A percentile compares a stretch with the other conserved stretches of the same genome.
Evolutionary conservation across 2,888 invertebrate genomes (phyloP).

Genomic region (Colletes collaris): DNA sequence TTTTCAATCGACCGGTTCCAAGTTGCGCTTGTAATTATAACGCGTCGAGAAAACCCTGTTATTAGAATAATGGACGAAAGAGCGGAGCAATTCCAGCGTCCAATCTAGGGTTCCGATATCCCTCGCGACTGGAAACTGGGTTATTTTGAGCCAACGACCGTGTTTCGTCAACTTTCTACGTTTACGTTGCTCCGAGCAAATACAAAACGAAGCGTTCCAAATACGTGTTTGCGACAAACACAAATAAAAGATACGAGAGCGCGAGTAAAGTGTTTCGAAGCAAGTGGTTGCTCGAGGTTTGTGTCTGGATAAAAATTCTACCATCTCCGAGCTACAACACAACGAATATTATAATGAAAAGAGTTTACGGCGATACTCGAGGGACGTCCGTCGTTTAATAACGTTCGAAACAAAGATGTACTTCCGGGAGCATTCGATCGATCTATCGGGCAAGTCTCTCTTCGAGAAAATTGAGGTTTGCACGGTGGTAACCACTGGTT

Average conservation of each 20-base stretch:
- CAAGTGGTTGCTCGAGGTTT: no score
- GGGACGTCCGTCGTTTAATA: no score
- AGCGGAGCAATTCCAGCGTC: not conserved
- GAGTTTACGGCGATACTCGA: no score
- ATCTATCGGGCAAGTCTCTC: not conserved
- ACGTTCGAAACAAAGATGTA: not conserved
- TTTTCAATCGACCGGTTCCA: no score
- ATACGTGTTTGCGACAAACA: not conserved
- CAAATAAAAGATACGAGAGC: not conserved
- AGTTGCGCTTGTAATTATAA: no score
- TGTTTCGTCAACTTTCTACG: not conserved
- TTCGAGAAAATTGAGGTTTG: constrained; percentile 28
- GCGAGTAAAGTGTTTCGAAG: no score
- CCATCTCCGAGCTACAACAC: no score
- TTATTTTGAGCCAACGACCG: not conserved
- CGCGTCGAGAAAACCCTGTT: no score
- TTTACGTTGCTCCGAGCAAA: not conserved
- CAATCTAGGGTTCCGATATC: not conserved
- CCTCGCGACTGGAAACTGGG: not conserved
- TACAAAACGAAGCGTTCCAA: not conserved
- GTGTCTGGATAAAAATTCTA: no score
- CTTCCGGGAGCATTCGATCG: constrained; percentile 11
- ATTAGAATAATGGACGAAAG: no score
- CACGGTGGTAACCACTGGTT: not conserved
- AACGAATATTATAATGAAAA: no score